phyloP scores from a whole-genome alignment of 2,113 vertebrate species.

The Oreochromis aureus region DNA sequence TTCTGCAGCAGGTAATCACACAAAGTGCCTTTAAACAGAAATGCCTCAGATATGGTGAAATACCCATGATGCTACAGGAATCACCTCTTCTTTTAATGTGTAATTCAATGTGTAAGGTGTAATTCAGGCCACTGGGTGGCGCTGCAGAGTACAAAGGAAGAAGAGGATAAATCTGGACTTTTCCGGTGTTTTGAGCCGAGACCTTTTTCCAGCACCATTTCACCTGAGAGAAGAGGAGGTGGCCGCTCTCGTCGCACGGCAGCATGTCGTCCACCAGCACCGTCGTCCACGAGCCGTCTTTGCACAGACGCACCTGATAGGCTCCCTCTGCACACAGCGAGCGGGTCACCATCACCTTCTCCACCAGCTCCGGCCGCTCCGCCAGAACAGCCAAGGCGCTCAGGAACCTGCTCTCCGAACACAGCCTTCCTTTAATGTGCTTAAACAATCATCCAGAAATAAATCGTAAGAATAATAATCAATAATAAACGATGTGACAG shows the following conservation, averaged over 20 bases:
- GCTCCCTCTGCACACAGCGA: constrained; percentile 83
- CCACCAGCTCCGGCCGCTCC: constrained; percentile 88
- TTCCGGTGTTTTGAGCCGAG: neutral
- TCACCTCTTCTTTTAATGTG: neutral
- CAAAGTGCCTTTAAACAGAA: neutral
- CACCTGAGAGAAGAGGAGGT: constrained; percentile 95
- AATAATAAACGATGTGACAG: fast-evolving
- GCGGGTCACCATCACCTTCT: constrained; percentile 91
- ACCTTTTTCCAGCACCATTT: neutral
- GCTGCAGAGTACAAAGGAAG: fast-evolving
- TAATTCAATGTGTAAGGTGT: neutral
- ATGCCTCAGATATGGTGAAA: neutral
- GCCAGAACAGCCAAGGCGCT: constrained; percentile 90
- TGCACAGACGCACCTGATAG: constrained; percentile 93
- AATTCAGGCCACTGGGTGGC: neutral
- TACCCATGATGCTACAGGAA: neutral
- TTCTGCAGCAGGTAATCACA: neutral
- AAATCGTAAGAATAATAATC: neutral
- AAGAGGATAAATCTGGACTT: neutral
- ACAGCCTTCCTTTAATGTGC: neutral
- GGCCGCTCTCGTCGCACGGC: constrained; percentile 88
- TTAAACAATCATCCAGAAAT: neutral
- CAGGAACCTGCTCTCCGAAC: constrained; percentile 78
- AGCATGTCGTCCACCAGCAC: constrained; percentile 97
- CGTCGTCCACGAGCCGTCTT: constrained; percentile 89